Evolutionary conservation across 2,888 invertebrate genomes (phyloP).

Genomic region (Melinopterus prodromus): DNA sequence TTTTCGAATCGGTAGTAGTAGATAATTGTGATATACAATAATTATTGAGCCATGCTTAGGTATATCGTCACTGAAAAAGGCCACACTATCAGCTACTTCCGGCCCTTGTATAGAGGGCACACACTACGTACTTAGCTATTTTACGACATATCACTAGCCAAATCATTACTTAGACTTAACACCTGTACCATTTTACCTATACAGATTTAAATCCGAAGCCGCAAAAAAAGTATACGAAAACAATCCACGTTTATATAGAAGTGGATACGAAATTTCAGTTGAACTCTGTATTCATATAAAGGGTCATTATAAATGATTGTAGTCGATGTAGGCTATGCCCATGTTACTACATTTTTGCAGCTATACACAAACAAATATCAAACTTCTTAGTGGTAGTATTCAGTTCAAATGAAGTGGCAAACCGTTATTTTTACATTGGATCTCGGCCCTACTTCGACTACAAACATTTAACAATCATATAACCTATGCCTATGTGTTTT

Average conservation of each 20-base stretch:
- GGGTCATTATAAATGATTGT: too few species aligned
- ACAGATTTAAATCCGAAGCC: conserved; percentile 24
- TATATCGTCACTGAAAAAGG: conserved; percentile 53
- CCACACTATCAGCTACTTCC: conserved; percentile 55
- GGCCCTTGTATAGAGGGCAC: conserved; percentile 56
- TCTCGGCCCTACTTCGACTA: too few species aligned
- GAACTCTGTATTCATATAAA: conserved; percentile 39
- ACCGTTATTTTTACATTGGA: too few species aligned
- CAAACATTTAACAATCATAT: conserved; percentile 35
- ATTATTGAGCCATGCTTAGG: conserved; percentile 53
- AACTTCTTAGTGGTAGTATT: too few species aligned
- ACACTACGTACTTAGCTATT: conserved; percentile 51
- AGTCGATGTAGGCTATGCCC: too few species aligned
- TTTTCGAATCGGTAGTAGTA: conserved; percentile 40
- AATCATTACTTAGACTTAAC: conserved; percentile 43
- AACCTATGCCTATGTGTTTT: conserved; percentile 28
- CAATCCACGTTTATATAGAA: conserved; percentile 41
- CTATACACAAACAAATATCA: too few species aligned
- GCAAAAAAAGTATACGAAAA: conserved; percentile 31
- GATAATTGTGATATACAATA: conserved; percentile 39
- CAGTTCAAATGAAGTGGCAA: too few species aligned
- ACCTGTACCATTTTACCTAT: conserved; percentile 17
- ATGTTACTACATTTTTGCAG: too few species aligned
- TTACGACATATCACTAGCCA: conserved; percentile 55
- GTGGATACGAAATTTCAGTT: conserved; percentile 40